A percentile compares a stretch with the other conserved stretches of the same genome.
These are phyloP conservation scores for Peromyscus melanophrys DNA, from an alignment of 2,797 vertebrate species.

Conservation along the genomic window DNA sequence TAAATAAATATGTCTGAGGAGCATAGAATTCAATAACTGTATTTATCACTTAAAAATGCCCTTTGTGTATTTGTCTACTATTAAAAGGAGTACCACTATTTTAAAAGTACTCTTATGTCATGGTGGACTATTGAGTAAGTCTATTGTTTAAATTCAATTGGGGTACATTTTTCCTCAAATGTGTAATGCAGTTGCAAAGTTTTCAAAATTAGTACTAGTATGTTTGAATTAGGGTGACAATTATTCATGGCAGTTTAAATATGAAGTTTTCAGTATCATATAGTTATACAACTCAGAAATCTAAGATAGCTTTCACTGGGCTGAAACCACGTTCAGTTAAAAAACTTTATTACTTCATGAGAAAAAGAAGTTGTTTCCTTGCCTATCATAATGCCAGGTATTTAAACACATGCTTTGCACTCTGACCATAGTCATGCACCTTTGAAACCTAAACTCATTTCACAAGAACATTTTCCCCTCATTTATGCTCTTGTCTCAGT, in stretches of 20 bases:
- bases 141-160: background rate
- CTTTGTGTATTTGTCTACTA: background rate
- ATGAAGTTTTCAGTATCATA: background rate
- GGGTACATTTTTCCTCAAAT: background rate
- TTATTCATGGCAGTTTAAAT: background rate
- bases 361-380: background rate
- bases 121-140: background rate
- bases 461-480: too few species aligned
- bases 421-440: too few species aligned
- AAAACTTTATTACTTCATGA: background rate
- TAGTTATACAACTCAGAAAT: background rate
- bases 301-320: background rate
- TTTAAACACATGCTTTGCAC: background rate
- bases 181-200: background rate
- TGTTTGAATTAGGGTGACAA: background rate
- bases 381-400: accelerated
- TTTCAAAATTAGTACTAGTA: background rate
- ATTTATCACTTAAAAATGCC: background rate
- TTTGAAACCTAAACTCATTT: background rate
- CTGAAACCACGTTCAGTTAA: background rate
- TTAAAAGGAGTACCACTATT: too few species aligned
- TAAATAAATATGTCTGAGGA: background rate
- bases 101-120: background rate
- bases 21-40: background rate
- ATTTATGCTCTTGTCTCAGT: background rate